Base-by-base conservation (phyloP, 2,888 invertebrate species). In the Abscondita cerata region DNA sequence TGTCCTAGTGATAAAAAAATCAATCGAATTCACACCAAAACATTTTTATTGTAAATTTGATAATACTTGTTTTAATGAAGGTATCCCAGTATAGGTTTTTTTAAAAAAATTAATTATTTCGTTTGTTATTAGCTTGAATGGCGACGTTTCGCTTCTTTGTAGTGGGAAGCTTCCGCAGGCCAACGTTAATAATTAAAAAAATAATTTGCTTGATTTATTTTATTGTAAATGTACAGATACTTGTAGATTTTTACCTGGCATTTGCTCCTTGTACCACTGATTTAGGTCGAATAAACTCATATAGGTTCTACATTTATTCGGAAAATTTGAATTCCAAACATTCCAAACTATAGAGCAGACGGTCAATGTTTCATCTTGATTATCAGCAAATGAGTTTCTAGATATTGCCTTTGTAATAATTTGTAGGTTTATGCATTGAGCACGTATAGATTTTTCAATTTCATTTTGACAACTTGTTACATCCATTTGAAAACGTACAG, bases 231-330 rank as follows among this genome's bases (percentile, higher is more conserved):
- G n/a, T n/a, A n/a, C n/a, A n/a, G n/a, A n/a, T n/a, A n/a, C n/a
- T n/a, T n/a, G n/a, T n/a, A n/a, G n/a, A n/a, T n/a, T 76, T 66
- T 75, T 78, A 80, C 84, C 83, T 8, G 95, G 95, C 92, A 95
- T 93, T 76, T 94, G 93, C 70, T 92, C 93, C 74, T 94, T 95
- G 76, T 96, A 96, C 96, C 96, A 96, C 74, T 96, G 93, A 79
- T 96, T 96, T 55, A 97, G 82, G 76, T 97, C 96, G 75, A 96
- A 96, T 4, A 96, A 72, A 11, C 90, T 82, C 72, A 92, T 81
- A 73, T 59, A 81, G 64, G 76, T 77, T 60, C 84, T 58, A 33
- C 51, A 52, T 31, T 18, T 18, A 6, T 19, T 40, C 8, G 19
- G 44, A 2, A 18, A 73, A 1, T 82, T 78, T 40, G 80, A 81